A percentile compares a stretch with the other conserved stretches of the same genome.
These are phyloP conservation scores for Agapostemon virescens DNA, from an alignment of 2,888 invertebrate species.

Conservation along the genomic window DNA sequence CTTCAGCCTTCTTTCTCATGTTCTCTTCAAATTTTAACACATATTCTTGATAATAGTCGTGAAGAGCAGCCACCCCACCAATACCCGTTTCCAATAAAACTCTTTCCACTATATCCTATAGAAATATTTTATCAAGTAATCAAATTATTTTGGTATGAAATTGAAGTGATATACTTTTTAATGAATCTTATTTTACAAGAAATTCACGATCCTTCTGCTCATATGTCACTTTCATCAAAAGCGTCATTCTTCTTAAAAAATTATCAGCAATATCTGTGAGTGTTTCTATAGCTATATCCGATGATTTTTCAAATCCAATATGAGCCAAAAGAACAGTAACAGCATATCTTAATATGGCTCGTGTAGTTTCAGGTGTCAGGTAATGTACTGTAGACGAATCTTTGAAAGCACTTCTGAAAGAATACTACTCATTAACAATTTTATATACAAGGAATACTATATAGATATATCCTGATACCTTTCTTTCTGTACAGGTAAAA, in stretches of 20 bases:
- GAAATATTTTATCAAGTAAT: constrained; percentile 28
- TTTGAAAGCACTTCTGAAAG: constrained; percentile 67
- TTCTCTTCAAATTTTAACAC: constrained; percentile 75
- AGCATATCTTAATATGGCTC: constrained; percentile 80
- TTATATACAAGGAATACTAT: neutral
- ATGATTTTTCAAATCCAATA: constrained; percentile 82
- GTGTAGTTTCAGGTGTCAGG: constrained; percentile 72
- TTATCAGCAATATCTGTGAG: constrained; percentile 81
- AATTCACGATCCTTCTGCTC: constrained; percentile 82
- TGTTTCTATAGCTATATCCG: constrained; percentile 81
- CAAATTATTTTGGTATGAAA: neutral
- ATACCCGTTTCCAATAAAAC: constrained; percentile 84
- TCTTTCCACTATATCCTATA: constrained; percentile 83
- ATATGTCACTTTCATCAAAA: constrained; percentile 81
- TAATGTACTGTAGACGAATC: constrained; percentile 64
- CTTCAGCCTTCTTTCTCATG: constrained; percentile 72
- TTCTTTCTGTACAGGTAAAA: constrained; percentile 46
- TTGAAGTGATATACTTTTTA: neutral
- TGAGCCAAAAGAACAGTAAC: constrained; percentile 82
- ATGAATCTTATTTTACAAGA: constrained; percentile 79
- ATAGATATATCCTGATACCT: constrained; percentile 40
- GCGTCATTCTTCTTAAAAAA: constrained; percentile 81
- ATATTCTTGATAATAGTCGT: constrained; percentile 83
- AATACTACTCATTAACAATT: constrained; percentile 10
- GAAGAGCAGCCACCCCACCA: constrained; percentile 82